Conservation (phyloP, 1,140 invertebrate species). For the Cyrtorhinus lividipennis region DNA sequence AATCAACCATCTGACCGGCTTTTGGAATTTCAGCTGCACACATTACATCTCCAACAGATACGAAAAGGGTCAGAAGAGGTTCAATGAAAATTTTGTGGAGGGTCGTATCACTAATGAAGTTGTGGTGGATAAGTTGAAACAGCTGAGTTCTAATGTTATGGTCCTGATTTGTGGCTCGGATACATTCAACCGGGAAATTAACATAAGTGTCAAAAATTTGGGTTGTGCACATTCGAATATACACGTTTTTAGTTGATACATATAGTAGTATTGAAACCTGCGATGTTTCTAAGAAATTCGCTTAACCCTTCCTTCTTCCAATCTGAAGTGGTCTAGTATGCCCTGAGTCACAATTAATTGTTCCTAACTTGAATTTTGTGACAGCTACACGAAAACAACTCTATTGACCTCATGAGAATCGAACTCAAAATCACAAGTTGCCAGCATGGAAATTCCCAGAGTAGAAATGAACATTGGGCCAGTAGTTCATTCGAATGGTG, state of each 20-base stretch:
- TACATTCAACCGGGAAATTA: conserved; percentile 32
- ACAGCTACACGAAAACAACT: too few relatives aligned
- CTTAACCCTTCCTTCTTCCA: too few relatives aligned
- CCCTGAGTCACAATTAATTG: too few relatives aligned
- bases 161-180: conserved; percentile 34
- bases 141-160: conserved; percentile 22
- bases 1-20: conserved; percentile 36
- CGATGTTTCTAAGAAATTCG: too few relatives aligned
- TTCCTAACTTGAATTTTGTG: too few relatives aligned
- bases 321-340: too few relatives aligned
- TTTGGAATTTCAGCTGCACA: conserved; percentile 50
- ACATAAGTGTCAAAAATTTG: conserved; percentile 27
- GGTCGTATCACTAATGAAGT: conserved; percentile 24
- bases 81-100: conserved; percentile 25
- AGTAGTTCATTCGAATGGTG: too few relatives aligned
- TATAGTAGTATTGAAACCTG: too few relatives aligned
- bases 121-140: conserved; percentile 23
- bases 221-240: conserved; percentile 20
- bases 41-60: conserved; percentile 37
- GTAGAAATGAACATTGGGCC: too few relatives aligned
- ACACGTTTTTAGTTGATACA: conserved; percentile 10
- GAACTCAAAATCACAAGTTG: too few relatives aligned
- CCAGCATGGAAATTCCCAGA: too few relatives aligned
- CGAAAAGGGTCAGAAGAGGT: conserved; percentile 22
- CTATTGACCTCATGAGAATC: too few relatives aligned